A percentile compares a stretch with the other conserved stretches of the same genome.
These are phyloP conservation scores for Gopherus evgoodei DNA, from an alignment of 2,113 vertebrate genomes.

Conservation along the genomic window DNA sequence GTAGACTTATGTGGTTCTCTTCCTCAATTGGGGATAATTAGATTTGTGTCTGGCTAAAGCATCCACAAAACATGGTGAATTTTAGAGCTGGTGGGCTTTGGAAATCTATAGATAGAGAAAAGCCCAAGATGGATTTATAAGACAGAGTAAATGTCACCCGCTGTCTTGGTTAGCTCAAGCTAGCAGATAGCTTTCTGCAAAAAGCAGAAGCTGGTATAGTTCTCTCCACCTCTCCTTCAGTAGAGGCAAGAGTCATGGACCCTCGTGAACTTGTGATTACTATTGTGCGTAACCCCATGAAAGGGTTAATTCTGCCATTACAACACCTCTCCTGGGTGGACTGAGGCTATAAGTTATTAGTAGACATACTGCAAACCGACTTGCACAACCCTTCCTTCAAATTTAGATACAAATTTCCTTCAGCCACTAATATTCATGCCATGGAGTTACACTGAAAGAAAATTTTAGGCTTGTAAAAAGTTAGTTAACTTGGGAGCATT, in stretches of 20 bases:
- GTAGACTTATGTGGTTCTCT: background rate
- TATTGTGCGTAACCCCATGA: accelerated
- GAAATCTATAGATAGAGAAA: background rate
- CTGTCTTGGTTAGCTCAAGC: accelerated
- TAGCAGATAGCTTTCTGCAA: accelerated
- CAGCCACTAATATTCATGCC: accelerated
- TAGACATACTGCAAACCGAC: background rate
- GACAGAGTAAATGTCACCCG: accelerated
- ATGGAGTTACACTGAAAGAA: background rate
- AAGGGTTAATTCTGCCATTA: background rate
- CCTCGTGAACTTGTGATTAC: accelerated
- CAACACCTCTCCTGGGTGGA: background rate
- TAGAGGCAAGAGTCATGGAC: accelerated
- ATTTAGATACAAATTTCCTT: background rate
- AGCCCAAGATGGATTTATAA: background rate
- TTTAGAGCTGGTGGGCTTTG: background rate
- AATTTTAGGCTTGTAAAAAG: background rate
- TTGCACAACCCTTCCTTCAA: background rate
- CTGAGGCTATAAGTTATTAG: background rate
- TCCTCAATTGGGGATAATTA: background rate
- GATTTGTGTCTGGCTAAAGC: background rate
- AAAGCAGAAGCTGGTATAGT: background rate
- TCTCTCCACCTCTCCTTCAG: background rate
- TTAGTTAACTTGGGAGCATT: background rate
- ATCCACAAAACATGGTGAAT: background rate